phyloP scores from a whole-genome alignment of 2,113 vertebrate genomes.

The Enhydra lutris region DNA sequence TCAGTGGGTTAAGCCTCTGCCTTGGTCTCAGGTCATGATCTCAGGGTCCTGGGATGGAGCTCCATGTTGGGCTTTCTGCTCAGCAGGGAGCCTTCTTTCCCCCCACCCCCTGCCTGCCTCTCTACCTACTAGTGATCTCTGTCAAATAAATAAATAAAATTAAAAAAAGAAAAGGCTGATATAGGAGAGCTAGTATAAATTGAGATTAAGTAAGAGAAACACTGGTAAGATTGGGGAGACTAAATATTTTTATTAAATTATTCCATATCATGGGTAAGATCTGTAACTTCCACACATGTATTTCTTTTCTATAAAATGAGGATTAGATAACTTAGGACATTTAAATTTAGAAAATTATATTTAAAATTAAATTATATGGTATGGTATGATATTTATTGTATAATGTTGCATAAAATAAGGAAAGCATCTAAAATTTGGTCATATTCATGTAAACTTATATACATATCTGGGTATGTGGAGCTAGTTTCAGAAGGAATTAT shows the following conservation, averaged over 20 bases:
- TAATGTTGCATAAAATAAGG: not conserved
- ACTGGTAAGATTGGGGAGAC: not conserved
- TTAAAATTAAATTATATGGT: slow-evolving; percentile 22
- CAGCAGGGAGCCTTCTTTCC: no score
- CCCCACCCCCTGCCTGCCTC: no score
- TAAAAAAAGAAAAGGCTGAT: not conserved
- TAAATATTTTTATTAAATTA: not conserved
- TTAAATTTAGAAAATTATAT: not conserved
- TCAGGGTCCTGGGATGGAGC: no score
- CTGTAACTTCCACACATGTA: not conserved
- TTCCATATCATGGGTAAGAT: not conserved
- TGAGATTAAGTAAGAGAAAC: not conserved
- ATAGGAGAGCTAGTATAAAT: not conserved
- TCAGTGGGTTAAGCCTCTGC: no score
- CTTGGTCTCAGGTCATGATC: no score
- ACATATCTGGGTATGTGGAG: not conserved
- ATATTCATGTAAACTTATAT: not conserved
- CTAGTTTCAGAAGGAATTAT: not conserved
- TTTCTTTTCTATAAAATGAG: slow-evolving; percentile 12
- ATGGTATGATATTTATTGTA: not conserved
- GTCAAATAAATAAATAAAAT: no score
- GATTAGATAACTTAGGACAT: not conserved
- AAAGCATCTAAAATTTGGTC: not conserved
- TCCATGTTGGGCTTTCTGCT: no score
- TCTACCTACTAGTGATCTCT: no score